phyloP scores from a whole-genome alignment of 23 tunicate species.

The Styela clava region DNA sequence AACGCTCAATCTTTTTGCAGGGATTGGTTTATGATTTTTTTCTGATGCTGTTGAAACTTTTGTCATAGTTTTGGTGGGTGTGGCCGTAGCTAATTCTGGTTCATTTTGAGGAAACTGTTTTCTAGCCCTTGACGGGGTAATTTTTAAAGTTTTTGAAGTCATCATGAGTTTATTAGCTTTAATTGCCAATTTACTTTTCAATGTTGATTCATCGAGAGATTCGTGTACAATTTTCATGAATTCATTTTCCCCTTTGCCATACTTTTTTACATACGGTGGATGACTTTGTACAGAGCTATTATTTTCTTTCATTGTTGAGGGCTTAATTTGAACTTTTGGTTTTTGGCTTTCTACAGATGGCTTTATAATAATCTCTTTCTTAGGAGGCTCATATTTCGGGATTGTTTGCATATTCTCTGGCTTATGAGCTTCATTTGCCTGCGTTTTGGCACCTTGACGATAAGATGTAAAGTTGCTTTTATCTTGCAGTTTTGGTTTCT shows the following conservation, averaged over 20 bases:
- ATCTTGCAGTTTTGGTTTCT: not conserved
- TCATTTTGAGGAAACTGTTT: not conserved
- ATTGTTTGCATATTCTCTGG: not conserved
- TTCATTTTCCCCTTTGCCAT: not conserved
- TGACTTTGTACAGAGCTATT: not conserved
- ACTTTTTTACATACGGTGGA: not conserved
- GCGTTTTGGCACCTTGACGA: not conserved
- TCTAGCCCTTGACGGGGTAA: constrained; percentile 12
- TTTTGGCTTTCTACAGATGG: not conserved
- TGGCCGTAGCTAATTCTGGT: not conserved
- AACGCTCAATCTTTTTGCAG: not conserved
- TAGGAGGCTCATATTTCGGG: not conserved
- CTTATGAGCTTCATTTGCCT: not conserved
- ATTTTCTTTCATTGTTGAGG: not conserved
- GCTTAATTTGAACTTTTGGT: not conserved
- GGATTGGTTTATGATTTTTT: not conserved
- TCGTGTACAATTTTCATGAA: not conserved
- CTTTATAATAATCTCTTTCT: not conserved
- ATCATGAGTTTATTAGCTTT: not conserved
- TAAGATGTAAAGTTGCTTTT: constrained; percentile 9
- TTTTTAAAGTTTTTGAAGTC: constrained; percentile 16
- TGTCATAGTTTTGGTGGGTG: not conserved
- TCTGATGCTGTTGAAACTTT: not conserved
- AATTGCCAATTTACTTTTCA: constrained; percentile 9
- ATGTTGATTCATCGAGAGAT: constrained; percentile 14